phyloP scores from a whole-genome alignment of 2,888 invertebrate genomes.

The Sphaerophoria taeniata region DNA sequence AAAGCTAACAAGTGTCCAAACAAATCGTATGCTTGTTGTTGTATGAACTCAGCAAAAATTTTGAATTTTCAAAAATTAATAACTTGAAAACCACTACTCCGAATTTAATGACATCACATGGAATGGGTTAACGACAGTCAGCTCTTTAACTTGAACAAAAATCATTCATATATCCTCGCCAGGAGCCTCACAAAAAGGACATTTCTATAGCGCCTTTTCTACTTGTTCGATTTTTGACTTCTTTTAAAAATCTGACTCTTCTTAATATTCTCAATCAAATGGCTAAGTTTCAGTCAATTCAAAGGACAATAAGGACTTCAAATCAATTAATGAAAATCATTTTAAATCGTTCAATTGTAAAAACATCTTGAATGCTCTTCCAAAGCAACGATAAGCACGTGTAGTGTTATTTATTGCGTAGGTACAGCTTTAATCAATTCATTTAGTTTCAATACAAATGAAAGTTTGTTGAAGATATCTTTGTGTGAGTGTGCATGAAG shows the following conservation, averaged over 20 bases:
- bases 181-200: conserved; percentile 27
- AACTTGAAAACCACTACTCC: background rate
- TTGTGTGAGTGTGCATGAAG: background rate
- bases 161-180: conserved; percentile 1
- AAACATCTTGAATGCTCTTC: conserved; percentile 24
- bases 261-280: conserved; percentile 35
- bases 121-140: background rate
- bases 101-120: background rate
- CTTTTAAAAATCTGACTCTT: conserved; percentile 53
- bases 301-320: conserved; percentile 65
- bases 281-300: conserved; percentile 31
- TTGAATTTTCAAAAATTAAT: conserved; percentile 11
- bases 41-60: background rate
- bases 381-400: conserved; percentile 53
- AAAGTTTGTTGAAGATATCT: background rate
- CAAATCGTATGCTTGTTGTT: background rate
- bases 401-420: conserved; percentile 14
- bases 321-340: conserved; percentile 79
- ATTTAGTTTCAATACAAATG: conserved; percentile 12
- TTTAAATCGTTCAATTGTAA: conserved; percentile 77
- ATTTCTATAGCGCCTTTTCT: conserved; percentile 31
- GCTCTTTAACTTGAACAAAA: background rate
- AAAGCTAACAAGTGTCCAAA: background rate
- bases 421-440: conserved; percentile 8
- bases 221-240: conserved; percentile 31